Percentiles rank a stretch among this genome's conserved stretches.
phyloP scores from a whole-genome alignment of 2,888 invertebrate species.

The Platycheirus albimanus region DNA sequence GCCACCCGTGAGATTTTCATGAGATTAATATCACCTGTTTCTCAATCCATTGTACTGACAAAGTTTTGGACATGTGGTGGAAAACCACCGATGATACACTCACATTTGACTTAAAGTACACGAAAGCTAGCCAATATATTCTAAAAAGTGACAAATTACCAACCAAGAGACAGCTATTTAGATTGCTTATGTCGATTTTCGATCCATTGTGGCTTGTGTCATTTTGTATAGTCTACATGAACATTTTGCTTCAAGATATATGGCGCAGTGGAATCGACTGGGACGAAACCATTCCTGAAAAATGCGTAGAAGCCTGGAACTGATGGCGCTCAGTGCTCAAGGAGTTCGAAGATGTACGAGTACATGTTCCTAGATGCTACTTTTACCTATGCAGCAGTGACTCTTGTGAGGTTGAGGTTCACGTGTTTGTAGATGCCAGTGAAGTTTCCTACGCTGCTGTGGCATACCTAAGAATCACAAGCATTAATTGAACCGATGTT shows the following conservation, averaged over 20 bases:
- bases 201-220: slow-evolving; percentile 61
- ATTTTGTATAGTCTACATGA: slow-evolving; percentile 38
- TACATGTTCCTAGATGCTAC: no score
- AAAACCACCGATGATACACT: slow-evolving; percentile 39
- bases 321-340: slow-evolving; percentile 45
- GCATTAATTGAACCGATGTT: no score
- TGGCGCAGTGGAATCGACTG: slow-evolving; percentile 49
- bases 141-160: slow-evolving; percentile 37
- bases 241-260: slow-evolving; percentile 66
- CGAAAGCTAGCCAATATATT: slow-evolving; percentile 51
- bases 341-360: no score
- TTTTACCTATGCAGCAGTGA: no score
- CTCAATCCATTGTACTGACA: no score
- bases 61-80: slow-evolving; percentile 67
- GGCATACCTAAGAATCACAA: no score
- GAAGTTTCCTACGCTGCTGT: no score
- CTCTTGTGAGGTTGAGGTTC: no score
- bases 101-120: slow-evolving; percentile 51
- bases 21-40: no score
- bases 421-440: no score
- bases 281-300: slow-evolving; percentile 57
- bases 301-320: slow-evolving; percentile 43
- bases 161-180: slow-evolving; percentile 64
- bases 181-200: slow-evolving; percentile 69
- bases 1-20: no score